Evolutionary conservation across 2,797 vertebrate species (phyloP), one percentile per base, ranked within the genome.

Genomic region (Peromyscus melanophrys): DNA sequence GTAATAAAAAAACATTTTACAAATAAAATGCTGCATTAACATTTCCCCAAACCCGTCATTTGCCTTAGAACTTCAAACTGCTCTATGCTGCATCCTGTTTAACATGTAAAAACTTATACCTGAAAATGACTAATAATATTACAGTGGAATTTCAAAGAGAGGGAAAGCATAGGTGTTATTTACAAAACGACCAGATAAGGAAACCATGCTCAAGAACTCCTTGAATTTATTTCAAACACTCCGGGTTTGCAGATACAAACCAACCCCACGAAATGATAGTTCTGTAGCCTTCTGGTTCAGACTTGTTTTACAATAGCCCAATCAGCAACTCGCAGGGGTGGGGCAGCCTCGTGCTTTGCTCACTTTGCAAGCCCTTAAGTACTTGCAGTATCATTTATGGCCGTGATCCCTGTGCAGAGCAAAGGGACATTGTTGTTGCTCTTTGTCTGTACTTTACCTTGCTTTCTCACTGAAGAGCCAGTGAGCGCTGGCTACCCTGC

Each of bases 151-250:
- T 94, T 94, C 78, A 94, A 92, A 94, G 86, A 92, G 8, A 23
- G 40, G 67, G 76, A 80, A 37, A 92, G 55, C 55, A 82, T 59
- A n/a, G 76, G 17, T 75, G 17, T 69, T 96, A 67, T 95, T 98
- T 96, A 83, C 77, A 87, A 94, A 77, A 81, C 55, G 93, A 65
- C 89, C 37, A 91, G 78, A 87, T 65, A 92, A 76, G 69, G 43
- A 94, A 96, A 84, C 37, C 19, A 89, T 81, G 96, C 49, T 76
- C 37, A 92, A 87, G 19, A 91, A 76, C 90, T 76, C 31, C 34
- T 91, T 86, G 57, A 93, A 77, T 93, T 92, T 91, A 81, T 90
- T 97, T 89, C 80, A 93, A 93, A 92, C 43, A 43, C 55, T 31
- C 90, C 37, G 13, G 46, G 59, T 92, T 89, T 92, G 37, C 82